Evolutionary conservation across 2,113 vertebrate genomes (phyloP).

Genomic region (Hyperopisus bebe): DNA sequence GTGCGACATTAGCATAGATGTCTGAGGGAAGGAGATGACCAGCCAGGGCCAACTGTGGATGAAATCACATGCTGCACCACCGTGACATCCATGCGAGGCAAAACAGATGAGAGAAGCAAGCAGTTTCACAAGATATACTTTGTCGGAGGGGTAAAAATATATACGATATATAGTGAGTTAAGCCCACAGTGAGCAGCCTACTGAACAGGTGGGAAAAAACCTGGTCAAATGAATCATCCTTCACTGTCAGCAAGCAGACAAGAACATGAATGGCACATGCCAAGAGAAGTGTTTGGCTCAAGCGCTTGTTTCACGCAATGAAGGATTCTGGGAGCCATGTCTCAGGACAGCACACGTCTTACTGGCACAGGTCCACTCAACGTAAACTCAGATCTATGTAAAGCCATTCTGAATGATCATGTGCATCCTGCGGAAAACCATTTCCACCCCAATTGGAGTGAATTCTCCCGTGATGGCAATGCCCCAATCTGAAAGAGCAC

Average conservation of each 20-base stretch:
- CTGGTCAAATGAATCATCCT: background rate
- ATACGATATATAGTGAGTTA: background rate
- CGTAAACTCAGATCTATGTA: background rate
- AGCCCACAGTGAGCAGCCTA: background rate
- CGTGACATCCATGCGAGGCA: background rate
- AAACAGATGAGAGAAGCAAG: background rate
- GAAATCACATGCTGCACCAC: background rate
- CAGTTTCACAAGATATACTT: background rate
- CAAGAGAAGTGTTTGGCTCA: background rate
- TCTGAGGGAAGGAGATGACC: background rate
- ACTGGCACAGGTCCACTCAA: background rate
- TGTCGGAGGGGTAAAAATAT: background rate
- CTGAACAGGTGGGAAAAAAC: background rate
- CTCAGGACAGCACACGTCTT: background rate
- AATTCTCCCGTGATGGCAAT: background rate
- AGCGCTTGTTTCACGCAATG: background rate
- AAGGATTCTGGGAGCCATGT: background rate
- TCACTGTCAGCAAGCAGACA: background rate
- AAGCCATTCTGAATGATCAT: background rate
- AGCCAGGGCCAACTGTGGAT: background rate
- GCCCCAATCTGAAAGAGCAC: background rate
- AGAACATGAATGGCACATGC: background rate
- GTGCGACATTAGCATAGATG: background rate
- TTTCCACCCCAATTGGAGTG: background rate
- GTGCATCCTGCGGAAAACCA: background rate